Evolutionary conservation across 2,113 vertebrate species (phyloP), one percentile per base, ranked within the genome.

Genomic region (Upupa epops): DNA sequence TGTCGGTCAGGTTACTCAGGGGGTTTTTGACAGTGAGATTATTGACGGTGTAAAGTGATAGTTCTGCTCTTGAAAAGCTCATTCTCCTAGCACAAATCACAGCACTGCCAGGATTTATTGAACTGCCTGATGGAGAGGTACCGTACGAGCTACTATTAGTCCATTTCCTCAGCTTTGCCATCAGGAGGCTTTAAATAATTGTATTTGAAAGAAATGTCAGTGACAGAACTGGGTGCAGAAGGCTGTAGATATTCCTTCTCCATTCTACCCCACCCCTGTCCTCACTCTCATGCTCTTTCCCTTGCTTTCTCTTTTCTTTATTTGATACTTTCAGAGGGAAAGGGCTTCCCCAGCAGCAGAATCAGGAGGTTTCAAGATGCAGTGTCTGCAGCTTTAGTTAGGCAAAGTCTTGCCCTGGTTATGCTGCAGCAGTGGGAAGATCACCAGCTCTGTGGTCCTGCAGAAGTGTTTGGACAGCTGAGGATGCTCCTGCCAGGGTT

Each of bases 151-250:
- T 86, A 75, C 92, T 86, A 78, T 96, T 96, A 95, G 94, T 94
- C 72, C 94, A 60, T 96, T 97, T 96, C 81, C 94, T 94, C 77
- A 87, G 94, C 91, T 89, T 94, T 94, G 79, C 79, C 73, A 82
- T 95, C 91, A 88, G 94, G 86, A 94, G 92, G 81, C 77, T 81
- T 94, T 97, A 97, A 94, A 95, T 96, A 94, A 95, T 91, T 94
- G 83, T 92, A 83, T 96, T 72, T 95, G 91, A 95, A 95, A 95
- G 95, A 95, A 96, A 89, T 93, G 86, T 96, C 94, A 92, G 83
- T 90, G 88, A 92, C 79, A 89, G 85, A 88, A 81, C 69, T 66
- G 88, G 90, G 88, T 92, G 75, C 79, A 92, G 92, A 85, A 90
- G 71, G 89, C 82, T 82, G 42, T 71, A 71, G 69, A 77, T 91